A percentile compares a stretch with the other conserved stretches of the same genome.
These are phyloP conservation scores for Hemitrygon akajei DNA, from an alignment of 2,797 vertebrate genomes.

Conservation along the genomic window DNA sequence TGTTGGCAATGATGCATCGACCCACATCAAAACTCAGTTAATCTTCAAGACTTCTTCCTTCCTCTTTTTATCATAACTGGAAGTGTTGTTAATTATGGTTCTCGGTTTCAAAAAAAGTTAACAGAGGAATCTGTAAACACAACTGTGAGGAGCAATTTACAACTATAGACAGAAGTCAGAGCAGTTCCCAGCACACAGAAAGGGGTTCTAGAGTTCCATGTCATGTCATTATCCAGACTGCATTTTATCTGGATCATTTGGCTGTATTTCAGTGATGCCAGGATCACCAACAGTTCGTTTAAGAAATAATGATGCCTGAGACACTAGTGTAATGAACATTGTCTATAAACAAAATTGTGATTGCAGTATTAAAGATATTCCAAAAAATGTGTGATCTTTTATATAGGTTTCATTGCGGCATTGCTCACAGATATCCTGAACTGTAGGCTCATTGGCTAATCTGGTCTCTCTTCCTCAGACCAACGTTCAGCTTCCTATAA, in stretches of 20 bases:
- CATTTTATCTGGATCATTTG: background rate
- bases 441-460: background rate
- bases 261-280: background rate
- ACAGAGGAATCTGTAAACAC: conserved; percentile 19
- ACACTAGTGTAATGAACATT: background rate
- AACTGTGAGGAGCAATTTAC: background rate
- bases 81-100: background rate
- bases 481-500: background rate
- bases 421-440: background rate
- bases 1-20: background rate
- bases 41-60: background rate
- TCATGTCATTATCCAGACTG: too few species aligned
- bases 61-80: background rate
- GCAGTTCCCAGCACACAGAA: background rate
- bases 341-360: background rate
- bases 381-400: background rate
- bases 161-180: background rate
- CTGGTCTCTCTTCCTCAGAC: background rate
- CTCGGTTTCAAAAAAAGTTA: background rate
- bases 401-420: background rate
- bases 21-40: background rate
- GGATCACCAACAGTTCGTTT: background rate
- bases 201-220: background rate
- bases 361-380: background rate
- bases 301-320: background rate